Base-by-base conservation (phyloP, 2,888 invertebrate species). In the Chromoteleia sp. region DNA sequence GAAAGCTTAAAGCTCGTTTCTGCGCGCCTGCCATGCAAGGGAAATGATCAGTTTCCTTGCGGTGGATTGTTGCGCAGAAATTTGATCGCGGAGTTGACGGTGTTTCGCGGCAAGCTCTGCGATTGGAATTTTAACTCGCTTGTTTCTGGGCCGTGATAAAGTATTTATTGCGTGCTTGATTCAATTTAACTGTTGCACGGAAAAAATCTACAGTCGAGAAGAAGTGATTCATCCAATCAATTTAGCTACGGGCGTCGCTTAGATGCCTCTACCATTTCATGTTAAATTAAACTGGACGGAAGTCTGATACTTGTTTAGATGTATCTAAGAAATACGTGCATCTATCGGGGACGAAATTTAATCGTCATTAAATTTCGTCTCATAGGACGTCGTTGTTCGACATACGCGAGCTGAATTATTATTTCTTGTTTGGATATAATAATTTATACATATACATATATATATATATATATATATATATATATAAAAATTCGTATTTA, bases 181-280 rank as follows among this genome's bases (percentile, higher is more conserved):
- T 59, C 29, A 17, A 59, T 71, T 59, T 29, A 71, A 59, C 36
- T 36, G 25, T 58, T 39, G 14, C 2, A 41, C 39, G 19, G 39
- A 50, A 71, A 71, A 71, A 71, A 45, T 56, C 59, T 21, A 29
- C 12, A 25, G 59, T 12, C 21, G 19, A 36, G 36, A 48, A 45
- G 45, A 58, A 36, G 71, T 59, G 71, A 71, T 59, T 71, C 71
- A 71, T 59, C 39, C 59, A 17, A 71, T 59, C 71, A 50, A 71
- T 71, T 58, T 48, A 71, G 36, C 50, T 36, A 39, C 45, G 21
- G 17, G 39, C 59, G 21, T 59, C 33, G 25, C 29, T 50, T 71
- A 50, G 48, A 39, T 36, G 50, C 12, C 36, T 58, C 71, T 25
- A 36, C 5, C 71, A 71, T 59, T 71, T 71, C 36, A 45, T 50